Conservation (phyloP, 1,140 invertebrate species). For the Aphidius ervi region DNA sequence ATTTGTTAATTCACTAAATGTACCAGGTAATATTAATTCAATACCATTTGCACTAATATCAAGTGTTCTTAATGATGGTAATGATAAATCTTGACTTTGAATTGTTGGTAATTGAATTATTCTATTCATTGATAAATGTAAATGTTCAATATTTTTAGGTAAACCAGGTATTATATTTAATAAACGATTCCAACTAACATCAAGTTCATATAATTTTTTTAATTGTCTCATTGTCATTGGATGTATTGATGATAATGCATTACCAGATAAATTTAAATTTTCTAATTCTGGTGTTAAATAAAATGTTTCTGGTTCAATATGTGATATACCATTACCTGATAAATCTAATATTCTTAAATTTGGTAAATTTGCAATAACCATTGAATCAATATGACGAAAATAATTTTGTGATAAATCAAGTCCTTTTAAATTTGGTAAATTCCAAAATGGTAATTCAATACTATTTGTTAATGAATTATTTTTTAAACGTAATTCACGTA, state of each 20-base stretch:
- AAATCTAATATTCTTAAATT: conserved; percentile 73
- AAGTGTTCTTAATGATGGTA: conserved; percentile 66
- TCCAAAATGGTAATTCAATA: conserved; percentile 70
- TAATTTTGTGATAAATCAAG: conserved; percentile 76
- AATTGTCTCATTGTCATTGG: conserved; percentile 71
- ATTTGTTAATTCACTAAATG: conserved; percentile 64
- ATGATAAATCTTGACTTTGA: conserved; percentile 62
- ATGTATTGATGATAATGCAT: conserved; percentile 64
- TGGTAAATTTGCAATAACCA: conserved; percentile 69
- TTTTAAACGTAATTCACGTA: conserved; percentile 72
- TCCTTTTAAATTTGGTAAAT: conserved; percentile 73
- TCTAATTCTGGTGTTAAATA: conserved; percentile 67
- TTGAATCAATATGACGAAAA: conserved; percentile 66
- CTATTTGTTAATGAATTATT: conserved; percentile 71
- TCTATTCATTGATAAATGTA: conserved; percentile 72
- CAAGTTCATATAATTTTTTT: conserved; percentile 70
- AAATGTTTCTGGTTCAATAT: conserved; percentile 71
- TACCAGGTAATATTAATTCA: conserved; percentile 63
- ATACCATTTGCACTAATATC: conserved; percentile 77
- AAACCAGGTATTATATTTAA: conserved; percentile 67
- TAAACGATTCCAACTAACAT: conserved; percentile 72
- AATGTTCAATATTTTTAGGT: conserved; percentile 70
- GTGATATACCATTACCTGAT: conserved; percentile 68
- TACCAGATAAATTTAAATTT: conserved; percentile 73
- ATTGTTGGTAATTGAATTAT: conserved; percentile 62